Evolutionary conservation across 2,888 invertebrate genomes (phyloP), one percentile per base, ranked within the genome.

Genomic region (Xiphydria camelus): DNA sequence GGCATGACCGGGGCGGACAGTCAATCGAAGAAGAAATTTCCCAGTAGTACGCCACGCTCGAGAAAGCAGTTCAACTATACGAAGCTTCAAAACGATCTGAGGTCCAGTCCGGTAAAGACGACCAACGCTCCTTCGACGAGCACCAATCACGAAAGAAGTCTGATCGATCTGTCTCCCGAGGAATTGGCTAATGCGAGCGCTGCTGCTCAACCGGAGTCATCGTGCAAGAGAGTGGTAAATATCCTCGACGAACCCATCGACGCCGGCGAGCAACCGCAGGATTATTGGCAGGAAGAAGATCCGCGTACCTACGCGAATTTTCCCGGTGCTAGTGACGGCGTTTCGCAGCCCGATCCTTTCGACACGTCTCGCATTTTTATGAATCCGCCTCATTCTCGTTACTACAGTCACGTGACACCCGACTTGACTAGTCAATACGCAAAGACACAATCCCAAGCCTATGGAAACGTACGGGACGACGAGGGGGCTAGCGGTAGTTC

Each of bases 51-150:
- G 47, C 62, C 64, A 3, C 58, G 77, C 51, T 55, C 78, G 59
- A 62, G 78, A 66, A 86, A 88, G 61, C 90, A 91, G 67, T 92
- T 90, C 66, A 85, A 87, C 64, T 93, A 94, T 68, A 87, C 86
- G 59, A 92, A 91, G 68, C 79, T 94, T 17, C 82, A 85, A 44
- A 91, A 93, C 67, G 91, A 93, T 38, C 47, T 66, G 3, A 60
- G 68, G 38, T 62, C 68, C 40, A 75, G 70, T 61, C 75, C 75
- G 1, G 46, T 68, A 45, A 58, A 79, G 40, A 60, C 69, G 1
- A 66, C 72, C 0, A 73, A 78, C 35, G 75, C 77, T 46, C 64
- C 78, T 50, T 77, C 65, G 36, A 76, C 76, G 63, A 78, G 78
- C 75, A 53, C 62, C 34, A 53, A 57, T 47, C 68, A 71, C 29